Evolutionary conservation across 2,797 vertebrate species (phyloP).

Genomic region (Hephaestus fuliginosus): DNA sequence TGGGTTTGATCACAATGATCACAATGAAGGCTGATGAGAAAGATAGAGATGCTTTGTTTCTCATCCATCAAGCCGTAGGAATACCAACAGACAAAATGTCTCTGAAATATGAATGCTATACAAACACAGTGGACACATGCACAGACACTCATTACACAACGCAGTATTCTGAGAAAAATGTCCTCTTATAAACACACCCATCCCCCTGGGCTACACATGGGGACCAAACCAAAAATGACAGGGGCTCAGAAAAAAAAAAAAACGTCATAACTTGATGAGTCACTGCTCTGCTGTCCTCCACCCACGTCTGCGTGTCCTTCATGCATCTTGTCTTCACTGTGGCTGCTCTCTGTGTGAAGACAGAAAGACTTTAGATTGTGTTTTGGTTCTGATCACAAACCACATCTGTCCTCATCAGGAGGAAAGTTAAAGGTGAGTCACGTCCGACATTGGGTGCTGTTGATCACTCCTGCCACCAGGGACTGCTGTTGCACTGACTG

Average conservation of each 20-base stretch:
- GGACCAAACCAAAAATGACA: conserved; percentile 57
- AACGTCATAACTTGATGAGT: conserved; percentile 71
- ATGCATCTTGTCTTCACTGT: conserved; percentile 64
- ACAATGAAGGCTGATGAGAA: not conserved
- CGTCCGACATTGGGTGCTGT: not conserved
- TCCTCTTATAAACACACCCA: conserved; percentile 42
- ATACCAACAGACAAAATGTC: not conserved
- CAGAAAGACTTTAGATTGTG: conserved; percentile 17
- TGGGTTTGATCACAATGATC: conserved; percentile 2
- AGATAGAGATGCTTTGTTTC: conserved; percentile 6
- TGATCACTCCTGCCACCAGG: conserved; percentile 61
- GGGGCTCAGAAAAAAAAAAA: not conserved
- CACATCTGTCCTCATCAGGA: not conserved
- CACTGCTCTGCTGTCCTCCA: conserved; percentile 63
- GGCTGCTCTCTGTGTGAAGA: conserved; percentile 79
- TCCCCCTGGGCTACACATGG: conserved; percentile 29
- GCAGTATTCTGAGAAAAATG: conserved; percentile 31
- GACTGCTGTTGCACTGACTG: conserved; percentile 45
- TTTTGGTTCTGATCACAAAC: conserved; percentile 22
- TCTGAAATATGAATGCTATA: conserved; percentile 22
- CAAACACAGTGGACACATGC: conserved; percentile 34
- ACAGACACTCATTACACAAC: conserved; percentile 44
- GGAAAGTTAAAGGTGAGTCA: conserved; percentile 8
- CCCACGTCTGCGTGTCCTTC: conserved; percentile 46
- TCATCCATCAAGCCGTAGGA: not conserved